Conservation (phyloP, 2,797 vertebrate genomes). For the Muraenolepis orangiensis region DNA sequence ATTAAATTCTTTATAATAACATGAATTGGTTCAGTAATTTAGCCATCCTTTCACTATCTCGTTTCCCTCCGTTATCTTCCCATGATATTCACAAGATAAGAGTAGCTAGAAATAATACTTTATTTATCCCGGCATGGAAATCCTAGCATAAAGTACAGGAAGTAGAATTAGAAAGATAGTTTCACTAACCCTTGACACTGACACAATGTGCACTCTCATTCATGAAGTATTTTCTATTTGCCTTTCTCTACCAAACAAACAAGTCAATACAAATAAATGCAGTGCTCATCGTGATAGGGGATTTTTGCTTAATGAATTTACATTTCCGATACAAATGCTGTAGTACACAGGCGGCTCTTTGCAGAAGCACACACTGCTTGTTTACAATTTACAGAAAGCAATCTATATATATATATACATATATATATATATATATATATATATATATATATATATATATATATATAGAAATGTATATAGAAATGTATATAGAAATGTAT, state of each 20-base stretch:
- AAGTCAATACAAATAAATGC: neutral
- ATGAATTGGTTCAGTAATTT: neutral
- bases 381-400: too few species aligned
- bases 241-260: constrained; percentile 20
- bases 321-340: neutral
- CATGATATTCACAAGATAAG: neutral
- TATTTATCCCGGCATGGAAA: neutral
- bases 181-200: constrained; percentile 22
- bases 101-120: neutral
- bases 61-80: neutral
- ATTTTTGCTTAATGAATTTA: neutral
- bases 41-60: neutral
- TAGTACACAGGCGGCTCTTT: neutral
- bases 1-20: neutral
- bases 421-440: too few species aligned
- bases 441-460: too few species aligned
- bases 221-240: constrained; percentile 8
- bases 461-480: too few species aligned
- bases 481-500: too few species aligned
- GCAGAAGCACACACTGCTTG: neutral
- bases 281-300: neutral
- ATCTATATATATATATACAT: neutral
- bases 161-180: neutral
- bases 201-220: constrained; percentile 15
- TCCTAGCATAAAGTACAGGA: neutral